Conservation (phyloP, 2,113 vertebrate species). For the Myiozetetes cayanensis region DNA sequence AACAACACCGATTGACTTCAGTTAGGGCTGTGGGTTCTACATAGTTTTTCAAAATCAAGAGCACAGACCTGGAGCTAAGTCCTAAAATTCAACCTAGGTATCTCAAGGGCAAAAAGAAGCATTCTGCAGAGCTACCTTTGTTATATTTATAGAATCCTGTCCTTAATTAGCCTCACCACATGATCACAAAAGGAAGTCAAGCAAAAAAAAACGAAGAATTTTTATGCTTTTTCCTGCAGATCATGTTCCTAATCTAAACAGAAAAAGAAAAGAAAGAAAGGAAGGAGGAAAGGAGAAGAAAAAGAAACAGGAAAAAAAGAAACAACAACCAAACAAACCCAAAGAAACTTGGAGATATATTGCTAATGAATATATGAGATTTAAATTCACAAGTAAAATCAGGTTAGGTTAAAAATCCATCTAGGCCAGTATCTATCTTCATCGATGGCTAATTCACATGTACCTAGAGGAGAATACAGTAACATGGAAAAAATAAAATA, state of each 20-base stretch:
- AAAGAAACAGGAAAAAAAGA: too few relatives aligned
- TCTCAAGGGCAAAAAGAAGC: neutral
- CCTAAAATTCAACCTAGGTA: neutral
- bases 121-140: neutral
- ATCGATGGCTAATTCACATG: neutral
- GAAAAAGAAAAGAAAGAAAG: neutral
- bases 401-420: neutral
- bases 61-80: neutral
- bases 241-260: neutral
- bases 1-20: neutral
- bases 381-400: neutral
- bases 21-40: neutral
- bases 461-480: neutral
- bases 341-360: neutral
- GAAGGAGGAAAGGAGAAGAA: neutral
- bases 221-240: neutral
- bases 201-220: conserved; percentile 15
- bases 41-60: neutral
- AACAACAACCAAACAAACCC: neutral
- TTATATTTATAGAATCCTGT: neutral
- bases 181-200: neutral
- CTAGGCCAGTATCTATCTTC: neutral
- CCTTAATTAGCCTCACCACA: neutral
- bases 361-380: neutral
- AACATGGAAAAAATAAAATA: neutral